These are phyloP conservation scores for Drosophila mimetica DNA, from an alignment of 2,888 invertebrate species.

Conservation along the genomic window DNA sequence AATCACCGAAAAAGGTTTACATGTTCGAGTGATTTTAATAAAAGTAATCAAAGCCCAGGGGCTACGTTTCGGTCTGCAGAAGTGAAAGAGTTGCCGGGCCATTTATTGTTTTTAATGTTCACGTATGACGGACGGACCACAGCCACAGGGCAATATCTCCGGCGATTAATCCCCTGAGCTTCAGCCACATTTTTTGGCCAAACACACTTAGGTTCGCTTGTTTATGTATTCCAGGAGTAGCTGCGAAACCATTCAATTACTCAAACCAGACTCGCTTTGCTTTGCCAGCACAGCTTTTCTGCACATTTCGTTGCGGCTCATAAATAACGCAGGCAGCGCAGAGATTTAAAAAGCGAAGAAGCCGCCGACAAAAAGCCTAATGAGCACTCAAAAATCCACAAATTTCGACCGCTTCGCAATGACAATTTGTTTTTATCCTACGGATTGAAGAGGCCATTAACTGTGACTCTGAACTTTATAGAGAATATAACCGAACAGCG, in stretches of 20 bases:
- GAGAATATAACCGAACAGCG: background rate
- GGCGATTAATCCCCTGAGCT: slow-evolving; percentile 16
- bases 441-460: slow-evolving; percentile 27
- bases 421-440: slow-evolving; percentile 39
- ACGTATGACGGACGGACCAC: slow-evolving; percentile 41
- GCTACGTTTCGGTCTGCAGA: slow-evolving; percentile 33
- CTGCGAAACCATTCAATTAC: slow-evolving; percentile 33
- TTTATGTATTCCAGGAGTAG: slow-evolving; percentile 40
- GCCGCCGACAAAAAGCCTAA: slow-evolving; percentile 55
- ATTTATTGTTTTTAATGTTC: slow-evolving; percentile 43
- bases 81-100: slow-evolving; percentile 55
- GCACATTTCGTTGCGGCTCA: slow-evolving; percentile 15
- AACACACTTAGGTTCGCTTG: slow-evolving; percentile 36
- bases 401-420: slow-evolving; percentile 17
- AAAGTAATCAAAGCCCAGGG: slow-evolving; percentile 54
- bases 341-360: slow-evolving; percentile 47
- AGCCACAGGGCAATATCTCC: slow-evolving; percentile 15
- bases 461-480: slow-evolving; percentile 21
- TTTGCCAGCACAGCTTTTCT: slow-evolving; percentile 1
- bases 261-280: slow-evolving; percentile 13
- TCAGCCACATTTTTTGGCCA: slow-evolving; percentile 8
- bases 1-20: slow-evolving; percentile 54
- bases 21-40: slow-evolving; percentile 46
- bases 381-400: slow-evolving; percentile 57
- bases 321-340: slow-evolving; percentile 36